Evolutionary conservation across 1,140 invertebrate genomes (phyloP), one percentile per base, ranked within the genome.

Genomic region (Panagrolaimus sp.): DNA sequence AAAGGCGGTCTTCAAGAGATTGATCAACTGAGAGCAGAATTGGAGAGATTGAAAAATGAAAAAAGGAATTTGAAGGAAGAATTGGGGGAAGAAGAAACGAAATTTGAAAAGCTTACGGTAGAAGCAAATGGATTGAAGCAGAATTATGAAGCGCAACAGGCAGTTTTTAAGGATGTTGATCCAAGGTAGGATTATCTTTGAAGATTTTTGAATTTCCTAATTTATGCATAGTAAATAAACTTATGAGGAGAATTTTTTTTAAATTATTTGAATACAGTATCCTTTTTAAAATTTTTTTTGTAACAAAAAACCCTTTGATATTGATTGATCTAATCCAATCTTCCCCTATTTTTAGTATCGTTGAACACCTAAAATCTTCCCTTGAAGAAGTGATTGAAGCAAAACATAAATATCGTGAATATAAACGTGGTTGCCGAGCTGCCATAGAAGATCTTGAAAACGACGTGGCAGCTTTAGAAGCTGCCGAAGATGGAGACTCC

Each of bases 1-100:
- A 58, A 58, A 58, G 17, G 52, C 15, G 10, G 52, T 10, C 89
- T 89, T 77, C 81, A 84, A 72, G 84, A 86, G 71, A 82, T 85
- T 78, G 78, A 73, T 0, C 46, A 83, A 21, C 63, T 86, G 8
- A 83, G 86, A 70, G 73, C 72, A 17, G 80, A 86, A 72, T 85
- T 86, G 58, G 83, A 84, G 24, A 74, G 83, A 55, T 70, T 87
- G 32, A 81, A 85, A 1, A 17, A 21, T 14, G 52, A 58, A 58
- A 58, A 58, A 4, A 28, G 10, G 1, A 58, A 58, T 21, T 28
- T 26, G 21, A 5, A 28, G 1, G 28, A 58, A 21, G 52, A 58
- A 21, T n/a, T 58, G 1, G 52, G 14, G 10, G 52, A 58, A 10
- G 52, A 58, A 21, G 28, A 58, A 24, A 28, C 21, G 1, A 58